A percentile compares a stretch with the other conserved stretches of the same genome.
phyloP scores from a whole-genome alignment of 2,888 invertebrate species.

The Mythimna loreyi region DNA sequence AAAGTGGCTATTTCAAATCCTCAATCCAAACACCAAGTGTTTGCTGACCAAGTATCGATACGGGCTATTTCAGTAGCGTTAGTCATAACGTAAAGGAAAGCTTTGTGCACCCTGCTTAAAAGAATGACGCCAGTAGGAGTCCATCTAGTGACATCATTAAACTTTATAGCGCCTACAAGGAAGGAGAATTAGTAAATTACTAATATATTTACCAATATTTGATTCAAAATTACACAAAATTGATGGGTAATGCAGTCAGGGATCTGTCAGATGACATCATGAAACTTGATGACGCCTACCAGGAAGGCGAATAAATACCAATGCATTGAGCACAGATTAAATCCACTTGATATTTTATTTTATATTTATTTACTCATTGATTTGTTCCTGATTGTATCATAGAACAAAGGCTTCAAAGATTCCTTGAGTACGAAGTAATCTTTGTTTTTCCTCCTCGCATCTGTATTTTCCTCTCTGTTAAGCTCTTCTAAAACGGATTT shows the following conservation, averaged over 20 bases:
- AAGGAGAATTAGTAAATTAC: conserved; percentile 25
- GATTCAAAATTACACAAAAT: conserved; percentile 13
- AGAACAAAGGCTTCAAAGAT: conserved; percentile 19
- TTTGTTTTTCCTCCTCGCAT: conserved; percentile 2
- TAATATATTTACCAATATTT: background rate
- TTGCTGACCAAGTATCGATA: conserved; percentile 24
- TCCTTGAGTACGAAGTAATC: background rate
- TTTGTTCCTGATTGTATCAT: conserved; percentile 29
- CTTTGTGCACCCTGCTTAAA: conserved; percentile 32
- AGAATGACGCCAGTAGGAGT: conserved; percentile 39
- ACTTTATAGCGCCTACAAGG: conserved; percentile 32
- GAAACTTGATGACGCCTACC: conserved; percentile 22
- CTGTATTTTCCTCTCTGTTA: conserved; percentile 7
- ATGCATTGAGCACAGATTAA: conserved; percentile 30
- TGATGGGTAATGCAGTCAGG: conserved; percentile 6
- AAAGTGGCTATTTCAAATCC: conserved; percentile 7
- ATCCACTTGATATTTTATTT: conserved; percentile 18
- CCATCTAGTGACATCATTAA: conserved; percentile 41
- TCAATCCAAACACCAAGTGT: conserved; percentile 22
- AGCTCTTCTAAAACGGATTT: conserved; percentile 2
- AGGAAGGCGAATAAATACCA: conserved; percentile 52
- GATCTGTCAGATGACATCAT: conserved; percentile 48
- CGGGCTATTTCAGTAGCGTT: conserved; percentile 32
- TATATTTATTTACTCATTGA: conserved; percentile 8
- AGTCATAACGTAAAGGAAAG: conserved; percentile 41